phyloP scores from a whole-genome alignment of 2,113 vertebrate species.

The Lepus timidus region DNA sequence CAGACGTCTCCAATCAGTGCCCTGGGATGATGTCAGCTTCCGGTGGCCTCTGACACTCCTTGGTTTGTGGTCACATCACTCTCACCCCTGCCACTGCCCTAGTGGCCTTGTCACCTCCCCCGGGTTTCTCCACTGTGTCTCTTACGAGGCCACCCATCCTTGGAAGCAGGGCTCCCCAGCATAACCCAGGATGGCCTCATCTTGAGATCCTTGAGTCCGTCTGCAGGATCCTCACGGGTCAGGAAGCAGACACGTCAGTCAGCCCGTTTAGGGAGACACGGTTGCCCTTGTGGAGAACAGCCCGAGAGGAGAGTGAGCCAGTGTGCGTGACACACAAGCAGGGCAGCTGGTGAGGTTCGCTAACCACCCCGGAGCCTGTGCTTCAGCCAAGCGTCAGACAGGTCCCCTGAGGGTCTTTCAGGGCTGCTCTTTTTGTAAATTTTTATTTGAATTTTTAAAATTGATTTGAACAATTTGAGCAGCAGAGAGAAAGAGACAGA shows the following conservation, averaged over 20 bases:
- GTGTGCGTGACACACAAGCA: no score
- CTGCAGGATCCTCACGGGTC: not conserved
- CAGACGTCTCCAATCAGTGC: not conserved
- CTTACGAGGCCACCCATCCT: not conserved
- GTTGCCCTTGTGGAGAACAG: not conserved
- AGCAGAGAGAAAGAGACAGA: no score
- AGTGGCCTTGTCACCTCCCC: not conserved
- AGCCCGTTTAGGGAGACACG: not conserved
- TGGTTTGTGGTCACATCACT: not conserved
- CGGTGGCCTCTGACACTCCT: not conserved
- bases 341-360: not conserved
- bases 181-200: not conserved
- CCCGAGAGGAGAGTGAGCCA: not conserved
- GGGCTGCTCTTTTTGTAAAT: no score
- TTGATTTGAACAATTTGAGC: no score
- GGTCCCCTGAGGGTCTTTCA: no score
- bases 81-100: not conserved
- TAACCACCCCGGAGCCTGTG: fast-evolving
- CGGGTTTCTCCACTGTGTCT: not conserved
- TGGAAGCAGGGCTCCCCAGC: not conserved
- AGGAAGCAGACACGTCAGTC: not conserved
- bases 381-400: not conserved
- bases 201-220: not conserved
- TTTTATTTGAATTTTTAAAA: no score
- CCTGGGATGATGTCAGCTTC: not conserved